A percentile compares a stretch with the other conserved stretches of the same genome.
Conservation (phyloP, 2,113 vertebrate species). For the Tychaedon coryphoeus region DNA sequence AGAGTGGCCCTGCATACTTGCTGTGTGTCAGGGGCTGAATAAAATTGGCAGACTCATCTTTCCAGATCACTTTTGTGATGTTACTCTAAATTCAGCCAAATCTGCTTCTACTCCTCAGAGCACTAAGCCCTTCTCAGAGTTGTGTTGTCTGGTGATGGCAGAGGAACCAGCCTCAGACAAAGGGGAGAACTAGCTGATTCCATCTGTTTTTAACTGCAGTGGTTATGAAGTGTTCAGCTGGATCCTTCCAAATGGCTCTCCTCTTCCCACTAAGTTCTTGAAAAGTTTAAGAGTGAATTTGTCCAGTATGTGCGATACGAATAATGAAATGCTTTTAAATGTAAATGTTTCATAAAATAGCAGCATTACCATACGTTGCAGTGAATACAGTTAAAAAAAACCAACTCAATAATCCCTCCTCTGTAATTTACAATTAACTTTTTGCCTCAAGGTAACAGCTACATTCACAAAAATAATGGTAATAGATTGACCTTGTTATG, state of each 20-base stretch:
- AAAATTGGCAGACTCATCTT: neutral
- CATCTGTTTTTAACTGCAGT: neutral
- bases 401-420: constrained; percentile 27
- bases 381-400: neutral
- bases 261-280: neutral
- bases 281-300: constrained; percentile 46
- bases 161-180: neutral
- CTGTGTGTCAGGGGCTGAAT: neutral
- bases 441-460: constrained; percentile 71
- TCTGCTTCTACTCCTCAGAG: neutral
- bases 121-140: neutral
- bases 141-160: neutral
- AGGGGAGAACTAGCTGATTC: neutral
- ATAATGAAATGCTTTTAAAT: neutral
- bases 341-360: constrained; percentile 11
- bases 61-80: neutral
- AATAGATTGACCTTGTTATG: constrained; percentile 73
- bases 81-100: neutral
- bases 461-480: constrained; percentile 71
- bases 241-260: neutral
- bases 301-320: neutral
- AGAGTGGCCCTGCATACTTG: neutral
- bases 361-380: constrained; percentile 9
- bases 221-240: neutral
- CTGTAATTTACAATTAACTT: constrained; percentile 74